Percentiles rank a stretch among this genome's conserved stretches.
Evolutionary conservation across 1,140 invertebrate genomes (phyloP).

Genomic region (Ephestia elutella): DNA sequence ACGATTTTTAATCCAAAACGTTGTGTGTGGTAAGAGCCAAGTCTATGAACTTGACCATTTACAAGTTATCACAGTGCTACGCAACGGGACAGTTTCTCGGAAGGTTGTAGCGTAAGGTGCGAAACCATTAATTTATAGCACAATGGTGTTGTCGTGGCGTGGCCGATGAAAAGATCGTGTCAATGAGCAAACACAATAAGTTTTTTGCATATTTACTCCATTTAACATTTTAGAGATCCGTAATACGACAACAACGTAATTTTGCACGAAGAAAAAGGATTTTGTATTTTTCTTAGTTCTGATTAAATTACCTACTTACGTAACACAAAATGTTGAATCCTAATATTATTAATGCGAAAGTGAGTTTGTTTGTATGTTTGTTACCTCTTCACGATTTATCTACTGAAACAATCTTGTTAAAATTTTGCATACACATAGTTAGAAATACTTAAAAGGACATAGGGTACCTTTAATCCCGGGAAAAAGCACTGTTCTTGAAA

Average conservation of each 20-base stretch:
- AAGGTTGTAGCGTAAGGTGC: conserved; percentile 29
- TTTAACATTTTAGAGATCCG: conserved; percentile 10
- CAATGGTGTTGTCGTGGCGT: conserved; percentile 35
- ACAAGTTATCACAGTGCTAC: conserved; percentile 36
- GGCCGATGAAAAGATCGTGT: conserved; percentile 36
- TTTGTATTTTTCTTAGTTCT: too few species aligned
- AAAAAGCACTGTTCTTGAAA: too few species aligned
- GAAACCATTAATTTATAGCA: conserved; percentile 47
- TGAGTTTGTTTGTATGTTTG: too few species aligned
- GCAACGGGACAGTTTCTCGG: conserved; percentile 36
- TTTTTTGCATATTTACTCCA: conserved; percentile 18
- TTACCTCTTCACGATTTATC: too few species aligned
- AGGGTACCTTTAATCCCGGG: too few species aligned
- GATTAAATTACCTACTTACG: too few species aligned
- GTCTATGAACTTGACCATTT: conserved; percentile 33
- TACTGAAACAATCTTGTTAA: too few species aligned
- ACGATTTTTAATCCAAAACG: background rate
- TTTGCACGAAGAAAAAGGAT: too few species aligned
- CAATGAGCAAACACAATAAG: conserved; percentile 26
- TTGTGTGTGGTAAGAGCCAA: conserved; percentile 39
- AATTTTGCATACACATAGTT: too few species aligned
- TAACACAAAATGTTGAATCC: too few species aligned
- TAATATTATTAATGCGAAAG: too few species aligned
- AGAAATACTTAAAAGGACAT: too few species aligned
- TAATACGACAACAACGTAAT: background rate